A percentile compares a stretch with the other conserved stretches of the same genome.
These are phyloP conservation scores for Oreochromis aureus DNA, from an alignment of 2,113 vertebrate genomes.

Conservation along the genomic window DNA sequence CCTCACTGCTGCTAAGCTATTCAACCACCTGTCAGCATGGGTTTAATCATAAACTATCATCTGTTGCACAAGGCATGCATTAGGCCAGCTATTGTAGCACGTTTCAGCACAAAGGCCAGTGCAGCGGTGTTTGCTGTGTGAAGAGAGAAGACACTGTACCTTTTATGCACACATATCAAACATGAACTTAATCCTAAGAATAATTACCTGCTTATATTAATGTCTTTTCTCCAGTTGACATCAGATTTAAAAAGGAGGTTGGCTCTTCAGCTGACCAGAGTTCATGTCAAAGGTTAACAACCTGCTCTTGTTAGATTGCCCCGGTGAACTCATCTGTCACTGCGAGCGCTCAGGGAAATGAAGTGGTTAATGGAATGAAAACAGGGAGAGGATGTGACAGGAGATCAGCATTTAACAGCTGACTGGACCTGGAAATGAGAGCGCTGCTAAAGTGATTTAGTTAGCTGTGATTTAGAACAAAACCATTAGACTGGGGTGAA, in stretches of 20 bases:
- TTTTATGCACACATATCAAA: background rate
- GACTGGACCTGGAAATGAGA: conserved; percentile 30
- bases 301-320: conserved; percentile 5
- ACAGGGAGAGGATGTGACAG: conserved; percentile 31
- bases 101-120: background rate
- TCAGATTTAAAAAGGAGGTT: conserved; percentile 1
- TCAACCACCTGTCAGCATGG: background rate
- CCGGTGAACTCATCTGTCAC: conserved; percentile 42
- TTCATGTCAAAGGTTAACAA: conserved; percentile 61
- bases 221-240: background rate
- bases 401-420: conserved; percentile 36
- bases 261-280: background rate
- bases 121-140: background rate
- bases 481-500: background rate
- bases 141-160: background rate
- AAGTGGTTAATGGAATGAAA: conserved; percentile 51
- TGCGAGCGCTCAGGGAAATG: conserved; percentile 40
- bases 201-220: background rate
- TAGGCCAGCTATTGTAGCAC: background rate
- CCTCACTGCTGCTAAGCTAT: background rate
- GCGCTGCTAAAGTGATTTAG: background rate
- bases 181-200: background rate
- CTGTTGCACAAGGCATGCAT: background rate
- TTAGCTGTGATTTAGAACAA: background rate
- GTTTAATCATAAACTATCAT: conserved; percentile 42